Base-by-base conservation (phyloP, 2,888 invertebrate species). In the Drosophila anceps region DNA sequence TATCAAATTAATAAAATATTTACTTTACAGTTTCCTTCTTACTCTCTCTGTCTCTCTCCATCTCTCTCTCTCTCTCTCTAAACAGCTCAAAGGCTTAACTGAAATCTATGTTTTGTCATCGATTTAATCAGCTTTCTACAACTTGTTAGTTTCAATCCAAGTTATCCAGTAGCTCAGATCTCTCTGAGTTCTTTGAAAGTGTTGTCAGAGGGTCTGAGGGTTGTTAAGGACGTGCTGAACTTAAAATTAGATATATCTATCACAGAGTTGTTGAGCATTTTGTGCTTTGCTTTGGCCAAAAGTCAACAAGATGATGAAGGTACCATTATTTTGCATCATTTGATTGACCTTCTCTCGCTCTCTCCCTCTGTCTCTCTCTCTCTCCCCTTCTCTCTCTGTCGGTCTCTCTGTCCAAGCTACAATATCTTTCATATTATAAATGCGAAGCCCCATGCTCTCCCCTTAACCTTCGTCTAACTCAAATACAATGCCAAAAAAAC, bases 301-400 rank as follows among this genome's bases (percentile, higher is more conserved):
- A 69, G 70, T 61, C 70, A 66, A 62, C 71, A 58, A 31, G 61
- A 46, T 76, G 75, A 75, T 67, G 55, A 67, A 66, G 75, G 75
- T 75, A 75, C n/a, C 44, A 35, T 57, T 63, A 60, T 77, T 72
- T 55, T 37, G 73, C 78, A 77, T 41, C 59, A 66, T 27, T 66
- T 77, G 78, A 77, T 75, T 63, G 75, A 75, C 78, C 78, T 72
- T 77, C 29, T 12, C 13, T 46, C 27, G 7, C 44, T 9, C 46
- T 15, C 27, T 4, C 48, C 10, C n/a, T 29, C 24, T 2, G 12
- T 6, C 58, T 44, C 61, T 43, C 58, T 55, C 15, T 50, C 20
- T 24, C 5, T 12, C 6, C 10, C n/a, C 12, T n/a, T 48, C 6
- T 48, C 48, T 29, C n/a, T n/a, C n/a, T n/a, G n/a, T n/a, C n/a